phyloP scores from a whole-genome alignment of 2,888 invertebrate genomes.

The Polymixis lichenea region DNA sequence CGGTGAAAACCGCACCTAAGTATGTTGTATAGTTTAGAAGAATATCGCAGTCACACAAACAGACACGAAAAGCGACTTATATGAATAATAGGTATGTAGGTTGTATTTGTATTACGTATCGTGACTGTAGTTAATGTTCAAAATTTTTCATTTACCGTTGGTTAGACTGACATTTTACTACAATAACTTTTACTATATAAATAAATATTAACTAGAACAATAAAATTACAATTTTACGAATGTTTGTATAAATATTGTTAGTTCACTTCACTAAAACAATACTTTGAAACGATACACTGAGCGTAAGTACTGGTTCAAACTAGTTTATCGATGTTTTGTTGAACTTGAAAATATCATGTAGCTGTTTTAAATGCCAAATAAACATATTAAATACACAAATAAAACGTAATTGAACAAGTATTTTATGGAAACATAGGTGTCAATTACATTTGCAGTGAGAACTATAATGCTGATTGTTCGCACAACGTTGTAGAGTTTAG shows the following conservation, averaged over 20 bases:
- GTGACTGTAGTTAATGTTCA: background rate
- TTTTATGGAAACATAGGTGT: background rate
- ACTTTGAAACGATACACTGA: slow-evolving; percentile 20
- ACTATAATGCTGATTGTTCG: slow-evolving; percentile 1
- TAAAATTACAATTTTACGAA: background rate
- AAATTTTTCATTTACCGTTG: background rate
- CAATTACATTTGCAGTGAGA: background rate
- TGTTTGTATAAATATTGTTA: background rate
- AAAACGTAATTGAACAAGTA: background rate
- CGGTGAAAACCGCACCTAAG: no score
- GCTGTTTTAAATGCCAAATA: slow-evolving; percentile 9
- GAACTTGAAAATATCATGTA: slow-evolving; percentile 28
- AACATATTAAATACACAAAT: background rate
- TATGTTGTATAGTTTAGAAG: no score
- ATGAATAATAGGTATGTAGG: no score
- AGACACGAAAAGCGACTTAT: no score
- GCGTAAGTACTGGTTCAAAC: slow-evolving; percentile 9
- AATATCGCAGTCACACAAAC: no score
- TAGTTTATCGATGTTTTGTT: background rate
- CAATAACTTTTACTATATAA: no score
- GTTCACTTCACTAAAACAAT: slow-evolving; percentile 5
- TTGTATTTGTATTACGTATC: no score
- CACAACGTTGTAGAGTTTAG: background rate
- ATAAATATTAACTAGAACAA: background rate
- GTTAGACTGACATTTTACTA: background rate